Base-by-base conservation (phyloP, 2,113 vertebrate species). In the Thunnus maccoyii region DNA sequence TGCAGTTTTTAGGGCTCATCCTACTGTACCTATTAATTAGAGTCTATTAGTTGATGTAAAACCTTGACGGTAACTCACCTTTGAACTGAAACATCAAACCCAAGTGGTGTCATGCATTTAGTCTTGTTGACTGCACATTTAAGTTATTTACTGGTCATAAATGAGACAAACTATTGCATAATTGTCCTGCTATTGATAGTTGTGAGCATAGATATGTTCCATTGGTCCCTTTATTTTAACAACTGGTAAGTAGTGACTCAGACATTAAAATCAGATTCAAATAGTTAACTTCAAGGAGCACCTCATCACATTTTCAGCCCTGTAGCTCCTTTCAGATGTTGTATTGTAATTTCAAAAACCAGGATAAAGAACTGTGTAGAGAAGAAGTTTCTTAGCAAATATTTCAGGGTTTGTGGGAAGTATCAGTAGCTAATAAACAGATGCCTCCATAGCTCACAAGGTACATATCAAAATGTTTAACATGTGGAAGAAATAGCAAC, bases 351-450 rank as follows among this genome's bases (percentile, higher is more conserved):
- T 84, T 62, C 32, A 22, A 22, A 22, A 22, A 22, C 22, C 22
- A 55, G 78, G 70, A 83, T 80, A 72, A 71, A 83, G 62, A 64
- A 55, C 32, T 58, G 58, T n/a, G 72, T 54, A 68, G 67, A 87
- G 74, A 58, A 76, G 64, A 17, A 36, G 72, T 90, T 86, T 78
- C 51, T 76, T 36, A 75, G 76, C 48, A 71, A 64, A 48, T 47
- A 14, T 77, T 52, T 78, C 48, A 83, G 36, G 50, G 57, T 66
- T 75, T 55, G 44, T 71, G 65, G 30, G 61, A 64, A 76, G 73
- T 76, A 70, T 91, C 86, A 91, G 91, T 91, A 90, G 80, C 77
- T 65, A 78, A 66, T 84, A 83, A 88, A 83, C 67, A 72, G 54
- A 86, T 85, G 15, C 30, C 41, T 80, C 78, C 12, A 13, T 63